Base-by-base conservation (phyloP, 2,797 vertebrate species). In the Falco columbarius region DNA sequence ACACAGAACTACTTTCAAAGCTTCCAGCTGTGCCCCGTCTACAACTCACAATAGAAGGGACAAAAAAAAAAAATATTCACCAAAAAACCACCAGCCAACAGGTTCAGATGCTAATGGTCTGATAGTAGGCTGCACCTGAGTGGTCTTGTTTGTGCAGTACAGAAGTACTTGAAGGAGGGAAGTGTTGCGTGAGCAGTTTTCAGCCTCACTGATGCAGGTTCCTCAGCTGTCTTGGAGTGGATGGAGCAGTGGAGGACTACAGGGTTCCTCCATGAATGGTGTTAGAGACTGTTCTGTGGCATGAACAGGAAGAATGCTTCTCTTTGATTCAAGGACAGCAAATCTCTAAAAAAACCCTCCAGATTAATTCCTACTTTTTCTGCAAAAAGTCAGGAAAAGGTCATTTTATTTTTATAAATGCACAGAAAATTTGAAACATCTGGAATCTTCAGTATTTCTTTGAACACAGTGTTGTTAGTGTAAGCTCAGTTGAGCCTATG, bases 181-280 rank as follows among this genome's bases (percentile, higher is more conserved):
- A 44, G 20, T 27, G 32, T 21, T 71, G 30, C 23, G 15, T 22
- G 40, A 14, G 26, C 1, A 6, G 14, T 63, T 76, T 68, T 55
- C 82, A 85, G 55, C 46, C 46, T 71, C 0, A 0, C 47, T 67
- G 42, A 15, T 0, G 1, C 11, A 59, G n/a, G 36, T 42, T 62
- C 38, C 67, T 62, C 0, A 0, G 22, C 44, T 1, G 2, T 10
- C 18, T 32, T 14, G 8, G 34, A 13, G 34, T 58, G 40, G 32
- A 58, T 29, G 47, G 27, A 14, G 51, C 47, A 23, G 17, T 5
- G 27, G 27, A 83, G n/a, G 27, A 74, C 38, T 26, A 14, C 5
- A 0, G 0, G 1, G 11, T 29, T 71, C 40, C 32, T 20, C 27
- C 2, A 0, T 12, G 19, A 30, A 10, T 13, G 8, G 3, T 29